A percentile compares a stretch with the other conserved stretches of the same genome.
phyloP scores from a whole-genome alignment of 1,140 invertebrate species.

The Brachionus paranguensis region DNA sequence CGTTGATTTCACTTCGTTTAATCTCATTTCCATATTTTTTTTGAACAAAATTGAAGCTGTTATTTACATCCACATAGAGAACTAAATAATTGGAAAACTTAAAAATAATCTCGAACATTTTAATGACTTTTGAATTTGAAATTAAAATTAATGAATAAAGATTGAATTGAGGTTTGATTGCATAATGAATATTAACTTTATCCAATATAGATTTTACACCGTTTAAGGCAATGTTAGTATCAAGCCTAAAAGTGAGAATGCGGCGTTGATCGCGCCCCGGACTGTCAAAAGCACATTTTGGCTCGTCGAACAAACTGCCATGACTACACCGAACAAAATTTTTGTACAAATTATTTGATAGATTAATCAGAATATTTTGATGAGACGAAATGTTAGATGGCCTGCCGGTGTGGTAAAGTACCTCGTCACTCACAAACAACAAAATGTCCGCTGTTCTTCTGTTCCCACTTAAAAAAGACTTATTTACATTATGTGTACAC shows the following conservation, averaged over 20 bases:
- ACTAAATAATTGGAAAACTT: slow-evolving; percentile 11
- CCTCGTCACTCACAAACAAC: background rate
- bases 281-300: background rate
- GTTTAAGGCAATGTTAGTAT: background rate
- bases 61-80: background rate
- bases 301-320: background rate
- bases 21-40: background rate
- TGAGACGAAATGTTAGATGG: background rate
- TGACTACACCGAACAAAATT: background rate
- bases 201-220: background rate
- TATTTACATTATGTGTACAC: background rate
- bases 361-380: background rate
- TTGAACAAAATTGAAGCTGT: background rate
- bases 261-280: background rate
- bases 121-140: background rate
- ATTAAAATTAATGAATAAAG: background rate
- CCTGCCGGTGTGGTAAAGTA: background rate
- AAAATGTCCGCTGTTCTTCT: background rate
- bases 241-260: background rate
- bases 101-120: background rate
- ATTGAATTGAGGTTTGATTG: slow-evolving; percentile 4
- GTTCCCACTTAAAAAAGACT: background rate
- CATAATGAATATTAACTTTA: background rate
- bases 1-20: background rate
- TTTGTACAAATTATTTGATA: background rate